These are phyloP conservation scores for Elephas maximus DNA, from an alignment of 2,113 vertebrate genomes.

Conservation along the genomic window DNA sequence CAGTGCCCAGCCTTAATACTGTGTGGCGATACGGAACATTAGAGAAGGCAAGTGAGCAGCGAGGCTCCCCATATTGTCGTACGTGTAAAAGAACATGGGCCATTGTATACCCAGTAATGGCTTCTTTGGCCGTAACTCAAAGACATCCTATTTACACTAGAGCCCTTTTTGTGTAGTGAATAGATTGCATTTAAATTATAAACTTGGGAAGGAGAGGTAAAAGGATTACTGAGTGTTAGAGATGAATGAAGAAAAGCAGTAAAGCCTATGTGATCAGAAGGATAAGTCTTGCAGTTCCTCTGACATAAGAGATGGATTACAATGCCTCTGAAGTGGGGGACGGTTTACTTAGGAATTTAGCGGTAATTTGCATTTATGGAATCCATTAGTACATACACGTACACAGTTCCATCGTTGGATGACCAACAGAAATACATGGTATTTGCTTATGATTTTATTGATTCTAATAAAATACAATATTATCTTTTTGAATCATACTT, in stretches of 20 bases:
- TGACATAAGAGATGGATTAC: constrained; percentile 85
- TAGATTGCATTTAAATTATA: constrained; percentile 87
- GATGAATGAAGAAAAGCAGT: constrained; percentile 81
- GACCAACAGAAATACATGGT: constrained; percentile 62
- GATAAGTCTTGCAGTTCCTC: constrained; percentile 81
- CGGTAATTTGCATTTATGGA: constrained; percentile 83
- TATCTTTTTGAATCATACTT: constrained; percentile 50
- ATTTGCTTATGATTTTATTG: constrained; percentile 78
- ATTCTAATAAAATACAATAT: constrained; percentile 61
- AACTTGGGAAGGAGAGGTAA: constrained; percentile 84
- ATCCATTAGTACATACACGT: constrained; percentile 73
- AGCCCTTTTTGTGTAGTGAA: constrained; percentile 79
- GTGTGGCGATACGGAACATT: not conserved
- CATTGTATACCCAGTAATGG: not conserved
- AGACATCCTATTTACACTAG: constrained; percentile 69
- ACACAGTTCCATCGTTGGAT: not conserved
- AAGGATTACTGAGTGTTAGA: constrained; percentile 84
- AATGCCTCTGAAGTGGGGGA: constrained; percentile 79
- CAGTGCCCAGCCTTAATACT: not conserved
- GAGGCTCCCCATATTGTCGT: not conserved
- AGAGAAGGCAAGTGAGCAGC: not conserved
- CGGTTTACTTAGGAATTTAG: constrained; percentile 85
- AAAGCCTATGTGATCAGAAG: constrained; percentile 81
- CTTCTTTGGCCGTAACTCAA: constrained; percentile 68
- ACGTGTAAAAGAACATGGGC: not conserved